Base-by-base conservation (phyloP, 2,888 invertebrate species). In the Trichogramma evanescens region DNA sequence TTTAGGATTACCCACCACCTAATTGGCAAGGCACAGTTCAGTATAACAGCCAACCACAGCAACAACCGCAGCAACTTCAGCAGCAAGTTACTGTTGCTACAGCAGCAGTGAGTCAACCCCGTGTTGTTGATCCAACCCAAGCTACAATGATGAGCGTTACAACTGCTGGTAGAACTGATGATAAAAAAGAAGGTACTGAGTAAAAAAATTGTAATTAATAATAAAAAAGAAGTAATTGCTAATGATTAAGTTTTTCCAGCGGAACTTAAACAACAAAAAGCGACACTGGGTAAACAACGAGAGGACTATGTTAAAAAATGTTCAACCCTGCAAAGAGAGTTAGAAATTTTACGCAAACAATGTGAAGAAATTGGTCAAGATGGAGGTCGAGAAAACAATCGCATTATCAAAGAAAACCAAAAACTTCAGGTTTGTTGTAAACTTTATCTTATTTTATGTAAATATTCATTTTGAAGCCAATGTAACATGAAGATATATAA, bases 251-350 rank as follows among this genome's bases (percentile, higher is more conserved):
- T 26, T 26, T 26, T 26, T 26, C 3, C 89, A 68, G 86, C 89
- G 66, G 91, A 91, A 80, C 85, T 88, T 76, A 87, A 89, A 69
- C 89, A 89, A 69, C 91, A 92, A 77, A 89, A 89, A 74, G 89
- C 89, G 6, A 89, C 89, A 59, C 78, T 93, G 66, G 84, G 86
- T 39, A 89, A 88, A 70, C 91, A 93, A 72, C 85, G 91, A 8
- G 88, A 89, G 72, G 91, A 90, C 70, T 93, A 92, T 77, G 84
- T 89, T 63, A 86, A 85, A 75, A 91, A 91, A 76, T 85, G 88
- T 0, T 78, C 81, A 3, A 84, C 88, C 46, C 80, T 93, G 58
- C 87, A 88, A 70, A 86, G 88, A 66, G 91, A 93, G 77, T 80
- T 92, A 69, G 89, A 89, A 69, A 86, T 89, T 52, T 79, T 93